Percentiles rank a stretch among this genome's conserved stretches.
Evolutionary conservation across 2,888 invertebrate species (phyloP).

Genomic region (Apocheima hispidaria): DNA sequence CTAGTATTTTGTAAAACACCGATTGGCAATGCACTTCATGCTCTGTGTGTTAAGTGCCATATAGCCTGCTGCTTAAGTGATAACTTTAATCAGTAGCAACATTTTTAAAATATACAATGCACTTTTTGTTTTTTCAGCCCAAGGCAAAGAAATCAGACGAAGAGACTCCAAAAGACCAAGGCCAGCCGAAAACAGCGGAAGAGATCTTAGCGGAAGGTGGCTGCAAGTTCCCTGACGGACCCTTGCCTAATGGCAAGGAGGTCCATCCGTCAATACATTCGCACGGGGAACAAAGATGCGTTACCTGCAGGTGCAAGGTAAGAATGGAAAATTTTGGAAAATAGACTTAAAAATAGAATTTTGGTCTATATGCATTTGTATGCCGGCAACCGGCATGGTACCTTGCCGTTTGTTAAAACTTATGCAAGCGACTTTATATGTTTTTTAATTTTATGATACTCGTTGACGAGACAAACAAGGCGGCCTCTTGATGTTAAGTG

Average conservation of each 20-base stretch:
- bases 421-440: too few relatives aligned
- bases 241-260: constrained; percentile 90
- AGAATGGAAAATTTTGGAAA: constrained; percentile 17
- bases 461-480: too few relatives aligned
- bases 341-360: too few relatives aligned
- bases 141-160: constrained; percentile 77
- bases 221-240: constrained; percentile 91
- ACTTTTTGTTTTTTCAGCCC: constrained; percentile 53
- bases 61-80: not conserved
- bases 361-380: too few relatives aligned
- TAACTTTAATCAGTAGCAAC: not conserved
- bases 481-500: too few relatives aligned
- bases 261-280: constrained; percentile 96
- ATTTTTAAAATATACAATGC: not conserved
- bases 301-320: constrained; percentile 96
- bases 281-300: constrained; percentile 95
- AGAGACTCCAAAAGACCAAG: constrained; percentile 76
- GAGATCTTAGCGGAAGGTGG: constrained; percentile 93
- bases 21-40: too few relatives aligned
- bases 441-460: too few relatives aligned
- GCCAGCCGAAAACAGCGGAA: constrained; percentile 85
- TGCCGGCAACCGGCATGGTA: too few relatives aligned
- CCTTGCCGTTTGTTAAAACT: too few relatives aligned
- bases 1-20: too few relatives aligned
- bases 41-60: too few relatives aligned